Evolutionary conservation across 2,113 vertebrate species (phyloP).

Genomic region (Psittacara wagleri): DNA sequence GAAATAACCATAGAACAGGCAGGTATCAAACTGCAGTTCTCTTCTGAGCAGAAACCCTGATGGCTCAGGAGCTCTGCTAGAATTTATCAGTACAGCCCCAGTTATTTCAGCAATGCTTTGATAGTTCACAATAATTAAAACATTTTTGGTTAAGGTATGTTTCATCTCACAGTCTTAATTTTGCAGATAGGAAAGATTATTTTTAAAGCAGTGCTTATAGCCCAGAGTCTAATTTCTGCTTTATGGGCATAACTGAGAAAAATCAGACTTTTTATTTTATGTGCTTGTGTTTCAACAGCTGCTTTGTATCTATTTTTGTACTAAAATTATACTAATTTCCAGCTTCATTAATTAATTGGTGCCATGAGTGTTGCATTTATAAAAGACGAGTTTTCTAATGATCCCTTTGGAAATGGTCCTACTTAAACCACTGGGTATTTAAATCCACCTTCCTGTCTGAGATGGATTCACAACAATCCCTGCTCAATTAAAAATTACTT

Average conservation of each 20-base stretch:
- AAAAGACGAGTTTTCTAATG: conserved; percentile 13
- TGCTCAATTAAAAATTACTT: conserved; percentile 14
- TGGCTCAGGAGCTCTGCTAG: rapidly evolving
- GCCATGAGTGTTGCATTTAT: background rate
- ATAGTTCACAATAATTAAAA: background rate
- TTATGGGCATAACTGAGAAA: background rate
- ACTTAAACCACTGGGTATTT: conserved; percentile 12
- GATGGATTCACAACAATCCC: background rate
- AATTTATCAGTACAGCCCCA: background rate
- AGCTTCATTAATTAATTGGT: conserved; percentile 31
- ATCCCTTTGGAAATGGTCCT: background rate
- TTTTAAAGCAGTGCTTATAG: background rate
- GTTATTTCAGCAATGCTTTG: background rate
- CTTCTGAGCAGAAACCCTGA: background rate
- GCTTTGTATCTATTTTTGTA: conserved; percentile 1
- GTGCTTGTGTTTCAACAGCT: background rate
- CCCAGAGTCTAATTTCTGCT: background rate
- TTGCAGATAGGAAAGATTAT: background rate
- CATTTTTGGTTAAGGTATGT: background rate
- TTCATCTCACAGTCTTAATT: background rate
- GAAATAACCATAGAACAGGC: background rate
- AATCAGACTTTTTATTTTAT: background rate
- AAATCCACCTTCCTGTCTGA: background rate
- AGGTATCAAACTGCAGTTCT: background rate
- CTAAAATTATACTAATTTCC: background rate